phyloP scores from a whole-genome alignment of 1,140 invertebrate species.

The Bombus cullumanus region DNA sequence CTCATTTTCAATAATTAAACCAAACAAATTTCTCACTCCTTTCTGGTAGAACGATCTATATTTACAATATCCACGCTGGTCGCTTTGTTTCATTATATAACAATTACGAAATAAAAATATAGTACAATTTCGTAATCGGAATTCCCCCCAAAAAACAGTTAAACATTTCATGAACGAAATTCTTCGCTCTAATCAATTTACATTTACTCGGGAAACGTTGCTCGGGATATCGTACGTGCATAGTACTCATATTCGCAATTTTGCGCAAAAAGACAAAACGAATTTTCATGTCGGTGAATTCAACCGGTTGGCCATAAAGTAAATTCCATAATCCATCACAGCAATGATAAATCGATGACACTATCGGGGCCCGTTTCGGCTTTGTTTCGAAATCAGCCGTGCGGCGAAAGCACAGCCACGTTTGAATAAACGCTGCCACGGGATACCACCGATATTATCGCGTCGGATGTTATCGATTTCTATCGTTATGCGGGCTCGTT shows the following conservation, averaged over 20 bases:
- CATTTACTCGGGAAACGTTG: too few species aligned
- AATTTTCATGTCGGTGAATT: constrained; percentile 1
- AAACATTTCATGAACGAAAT: too few species aligned
- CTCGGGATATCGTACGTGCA: too few species aligned
- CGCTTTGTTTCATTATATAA: not conserved
- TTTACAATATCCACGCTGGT: too few species aligned
- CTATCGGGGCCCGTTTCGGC: constrained; percentile 52
- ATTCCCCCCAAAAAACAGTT: too few species aligned
- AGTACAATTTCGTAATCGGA: not conserved
- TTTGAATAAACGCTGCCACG: constrained; percentile 59
- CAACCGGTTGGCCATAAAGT: not conserved
- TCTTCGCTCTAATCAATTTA: too few species aligned
- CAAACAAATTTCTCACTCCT: too few species aligned
- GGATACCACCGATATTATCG: constrained; percentile 55
- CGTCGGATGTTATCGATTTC: constrained; percentile 48
- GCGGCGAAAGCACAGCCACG: constrained; percentile 53
- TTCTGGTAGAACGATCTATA: too few species aligned
- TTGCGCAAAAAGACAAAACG: not conserved
- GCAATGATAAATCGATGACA: constrained; percentile 58
- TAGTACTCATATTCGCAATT: too few species aligned
- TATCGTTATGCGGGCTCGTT: constrained; percentile 50
- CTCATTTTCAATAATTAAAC: too few species aligned
- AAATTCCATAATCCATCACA: constrained; percentile 50
- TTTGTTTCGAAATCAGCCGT: constrained; percentile 60
- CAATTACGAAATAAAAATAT: not conserved